Base-by-base conservation (phyloP, 2,888 invertebrate genomes). In the Ecdyonurus torrentis region DNA sequence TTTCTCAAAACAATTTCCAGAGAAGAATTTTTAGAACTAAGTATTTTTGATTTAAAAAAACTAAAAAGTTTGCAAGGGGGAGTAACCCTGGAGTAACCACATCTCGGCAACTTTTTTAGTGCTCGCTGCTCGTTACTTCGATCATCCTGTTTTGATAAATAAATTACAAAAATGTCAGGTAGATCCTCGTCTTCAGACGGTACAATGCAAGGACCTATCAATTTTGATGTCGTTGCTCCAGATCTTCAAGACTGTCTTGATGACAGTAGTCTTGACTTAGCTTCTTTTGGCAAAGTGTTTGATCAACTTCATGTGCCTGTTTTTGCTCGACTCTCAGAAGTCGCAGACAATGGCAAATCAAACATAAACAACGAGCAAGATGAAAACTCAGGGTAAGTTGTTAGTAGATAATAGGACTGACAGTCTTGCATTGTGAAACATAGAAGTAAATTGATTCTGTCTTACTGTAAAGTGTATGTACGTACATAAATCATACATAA, bases 181-280 rank as follows among this genome's bases (percentile, higher is more conserved):
- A 5, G 37, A 5, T 10, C 15, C 5, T 37, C 37, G 7, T 37
- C 37, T 5, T 5, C 15, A 15, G 37, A 37, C 15, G 37, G 37
- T 10, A 10, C 37, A 15, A 37, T 64, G 69, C 70, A 53, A 69
- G 68, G 58, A 71, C 70, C 55, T 71, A 68, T 52, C 69, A 73
- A 71, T 67, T 75, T 75, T 67, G 72, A 75, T 65, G 72, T 78
- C 60, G 76, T 78, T 68, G 76, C 77, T 53, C 78, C 78, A 68
- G 79, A 79, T 70, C 72, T 80, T 63, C 78, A 79, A 69, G 78
- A 80, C 68, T 81, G 77, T 67, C 72, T 80, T 52, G 79, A 77
- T 64, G 75, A 76, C 63, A 74, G 37, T 37, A 37, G 73, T 65
- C 71, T 77, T 25, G 77, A 77, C 65, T 67, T 76, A 23, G 70